Conservation (phyloP, 2,797 vertebrate species). For the Hippoglossus hippoglossus region DNA sequence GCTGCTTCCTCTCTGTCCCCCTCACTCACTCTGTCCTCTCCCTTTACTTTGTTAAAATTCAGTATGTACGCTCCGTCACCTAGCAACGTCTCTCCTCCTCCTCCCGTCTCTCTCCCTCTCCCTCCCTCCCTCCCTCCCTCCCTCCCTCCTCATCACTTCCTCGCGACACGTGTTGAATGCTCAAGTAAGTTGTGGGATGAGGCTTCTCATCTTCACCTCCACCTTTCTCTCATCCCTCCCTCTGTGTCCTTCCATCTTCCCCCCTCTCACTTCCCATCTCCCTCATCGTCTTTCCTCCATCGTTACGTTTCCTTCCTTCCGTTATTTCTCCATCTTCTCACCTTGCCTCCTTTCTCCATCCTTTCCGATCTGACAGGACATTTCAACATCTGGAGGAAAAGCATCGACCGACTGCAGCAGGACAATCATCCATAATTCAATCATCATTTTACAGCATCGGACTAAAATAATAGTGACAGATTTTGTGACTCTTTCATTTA, state of each 20-base stretch:
- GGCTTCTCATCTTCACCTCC: too few species aligned
- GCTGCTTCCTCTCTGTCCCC: constrained; percentile 72
- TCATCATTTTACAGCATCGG: too few species aligned
- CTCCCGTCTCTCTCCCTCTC: constrained; percentile 47
- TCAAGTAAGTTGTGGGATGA: constrained; percentile 78
- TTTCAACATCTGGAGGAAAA: too few species aligned
- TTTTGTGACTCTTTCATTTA: too few species aligned
- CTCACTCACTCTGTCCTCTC: constrained; percentile 64
- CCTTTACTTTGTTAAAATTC: constrained; percentile 86
- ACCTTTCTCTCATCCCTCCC: background rate
- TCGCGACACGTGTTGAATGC: constrained; percentile 87
- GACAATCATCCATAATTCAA: too few species aligned
- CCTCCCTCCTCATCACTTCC: constrained; percentile 67
- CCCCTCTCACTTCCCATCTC: rapidly evolving
- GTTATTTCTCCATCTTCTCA: background rate
- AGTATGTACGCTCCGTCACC: constrained; percentile 87
- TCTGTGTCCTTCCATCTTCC: background rate
- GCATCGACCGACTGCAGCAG: too few species aligned
- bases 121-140: constrained; percentile 48
- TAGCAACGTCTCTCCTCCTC: constrained; percentile 80
- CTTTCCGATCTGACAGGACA: too few species aligned
- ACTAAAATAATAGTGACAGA: too few species aligned
- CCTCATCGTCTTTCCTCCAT: background rate
- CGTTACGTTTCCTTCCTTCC: background rate
- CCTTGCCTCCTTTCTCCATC: background rate